Conservation (phyloP, 23 tunicate species). For the Ascidia mentula region DNA sequence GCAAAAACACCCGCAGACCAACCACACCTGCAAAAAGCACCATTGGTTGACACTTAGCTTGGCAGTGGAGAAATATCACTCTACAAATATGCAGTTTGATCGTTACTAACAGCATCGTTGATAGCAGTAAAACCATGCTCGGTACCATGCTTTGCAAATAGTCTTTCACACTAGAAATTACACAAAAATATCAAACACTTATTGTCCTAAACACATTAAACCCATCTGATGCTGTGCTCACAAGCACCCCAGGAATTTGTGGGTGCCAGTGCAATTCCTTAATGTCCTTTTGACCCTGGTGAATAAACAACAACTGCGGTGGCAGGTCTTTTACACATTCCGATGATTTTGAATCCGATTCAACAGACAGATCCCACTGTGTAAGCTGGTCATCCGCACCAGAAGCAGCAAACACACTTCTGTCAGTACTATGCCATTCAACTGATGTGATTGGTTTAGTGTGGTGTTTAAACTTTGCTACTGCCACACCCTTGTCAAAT, state of each 20-base stretch:
- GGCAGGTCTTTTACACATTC: conserved; percentile 56
- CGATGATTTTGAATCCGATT: conserved; percentile 39
- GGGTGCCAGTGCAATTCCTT: conserved; percentile 96
- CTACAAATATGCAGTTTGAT: too few species aligned
- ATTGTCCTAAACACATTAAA: conserved; percentile 92
- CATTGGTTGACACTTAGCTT: too few species aligned
- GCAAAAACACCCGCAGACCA: too few species aligned
- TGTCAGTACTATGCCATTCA: conserved; percentile 86
- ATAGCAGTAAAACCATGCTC: too few species aligned
- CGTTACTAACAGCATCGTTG: too few species aligned
- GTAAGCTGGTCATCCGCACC: conserved; percentile 92
- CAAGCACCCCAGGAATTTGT: conserved; percentile 72
- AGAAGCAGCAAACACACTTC: conserved; percentile 91
- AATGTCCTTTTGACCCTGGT: conserved; percentile 91
- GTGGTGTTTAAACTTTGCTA: conserved; percentile 91
- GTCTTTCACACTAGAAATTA: neutral
- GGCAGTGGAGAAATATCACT: too few species aligned
- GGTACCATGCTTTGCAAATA: too few species aligned
- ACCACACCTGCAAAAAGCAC: too few species aligned
- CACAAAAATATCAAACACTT: conserved; percentile 39
- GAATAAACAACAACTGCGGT: conserved; percentile 89
- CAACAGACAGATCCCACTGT: conserved; percentile 94
- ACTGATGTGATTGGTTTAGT: conserved; percentile 89
- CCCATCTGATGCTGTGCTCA: conserved; percentile 88
- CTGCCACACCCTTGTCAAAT: conserved; percentile 54